phyloP scores from a whole-genome alignment of 1,140 invertebrate species.

The Tetramorium simillimum region DNA sequence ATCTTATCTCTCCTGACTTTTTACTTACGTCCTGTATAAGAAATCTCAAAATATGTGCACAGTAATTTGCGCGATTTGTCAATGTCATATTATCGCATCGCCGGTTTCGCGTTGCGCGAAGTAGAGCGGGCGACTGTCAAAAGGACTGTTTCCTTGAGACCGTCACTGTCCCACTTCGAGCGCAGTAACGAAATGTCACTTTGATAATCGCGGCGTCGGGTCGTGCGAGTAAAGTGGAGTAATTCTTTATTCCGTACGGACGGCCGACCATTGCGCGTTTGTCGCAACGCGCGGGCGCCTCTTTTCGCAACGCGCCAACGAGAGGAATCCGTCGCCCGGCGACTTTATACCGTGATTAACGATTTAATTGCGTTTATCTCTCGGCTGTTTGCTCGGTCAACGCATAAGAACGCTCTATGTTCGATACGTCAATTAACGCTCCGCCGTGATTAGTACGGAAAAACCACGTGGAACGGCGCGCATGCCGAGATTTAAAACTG shows the following conservation, averaged over 20 bases:
- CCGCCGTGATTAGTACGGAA: neutral
- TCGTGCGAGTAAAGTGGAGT: slow-evolving; percentile 7
- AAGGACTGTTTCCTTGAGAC: neutral
- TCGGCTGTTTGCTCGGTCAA: neutral
- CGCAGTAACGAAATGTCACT: neutral
- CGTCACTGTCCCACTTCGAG: slow-evolving; percentile 3
- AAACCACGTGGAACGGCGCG: neutral
- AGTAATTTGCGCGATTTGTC: neutral
- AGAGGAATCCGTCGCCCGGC: neutral
- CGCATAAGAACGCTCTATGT: neutral
- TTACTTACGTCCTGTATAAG: neutral
- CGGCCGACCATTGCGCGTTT: neutral
- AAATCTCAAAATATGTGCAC: slow-evolving; percentile 8
- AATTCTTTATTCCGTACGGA: slow-evolving; percentile 21
- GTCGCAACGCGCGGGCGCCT: neutral
- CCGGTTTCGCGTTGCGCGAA: neutral
- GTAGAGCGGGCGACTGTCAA: neutral
- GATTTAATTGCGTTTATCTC: neutral
- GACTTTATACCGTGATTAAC: neutral
- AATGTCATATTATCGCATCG: slow-evolving; percentile 4
- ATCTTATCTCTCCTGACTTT: neutral
- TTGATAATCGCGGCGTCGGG: neutral
- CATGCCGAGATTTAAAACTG: neutral
- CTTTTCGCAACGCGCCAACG: neutral
- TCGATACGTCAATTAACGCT: neutral